A percentile compares a stretch with the other conserved stretches of the same genome.
phyloP scores from a whole-genome alignment of 2,797 vertebrate genomes.

The Spondyliosoma cantharus region DNA sequence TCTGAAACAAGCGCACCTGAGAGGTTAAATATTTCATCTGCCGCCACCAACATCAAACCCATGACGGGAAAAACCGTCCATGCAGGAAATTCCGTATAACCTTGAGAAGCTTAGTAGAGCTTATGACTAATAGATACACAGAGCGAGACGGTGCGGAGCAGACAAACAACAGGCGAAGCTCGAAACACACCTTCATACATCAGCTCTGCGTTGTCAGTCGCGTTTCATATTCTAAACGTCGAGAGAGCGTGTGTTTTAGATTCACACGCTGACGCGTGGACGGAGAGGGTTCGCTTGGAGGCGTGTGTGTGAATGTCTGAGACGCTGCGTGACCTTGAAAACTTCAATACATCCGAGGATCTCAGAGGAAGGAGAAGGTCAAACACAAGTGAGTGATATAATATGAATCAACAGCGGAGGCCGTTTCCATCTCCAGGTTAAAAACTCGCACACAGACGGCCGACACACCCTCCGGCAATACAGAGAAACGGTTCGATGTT shows the following conservation, averaged over 20 bases:
- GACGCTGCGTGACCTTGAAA: constrained; percentile 6
- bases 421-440: not conserved
- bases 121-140: constrained; percentile 43
- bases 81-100: constrained; percentile 52
- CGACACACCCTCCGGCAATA: not conserved
- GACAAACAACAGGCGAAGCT: constrained; percentile 13
- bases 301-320: not conserved
- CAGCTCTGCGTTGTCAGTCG: not conserved
- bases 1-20: constrained; percentile 15
- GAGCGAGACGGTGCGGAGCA: constrained; percentile 9
- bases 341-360: constrained; percentile 5
- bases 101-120: constrained; percentile 41
- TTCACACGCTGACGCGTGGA: not conserved
- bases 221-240: not conserved
- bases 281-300: not conserved
- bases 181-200: not conserved
- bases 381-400: not conserved
- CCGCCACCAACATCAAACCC: constrained; percentile 30
- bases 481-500: constrained; percentile 5
- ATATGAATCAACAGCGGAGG: constrained; percentile 9
- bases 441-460: not conserved
- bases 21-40: constrained; percentile 49
- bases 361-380: constrained; percentile 17
- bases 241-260: not conserved
- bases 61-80: constrained; percentile 41